A percentile compares a stretch with the other conserved stretches of the same genome.
Evolutionary conservation across 2,888 invertebrate species (phyloP).

Genomic region (Cylindroiulus punctatus): DNA sequence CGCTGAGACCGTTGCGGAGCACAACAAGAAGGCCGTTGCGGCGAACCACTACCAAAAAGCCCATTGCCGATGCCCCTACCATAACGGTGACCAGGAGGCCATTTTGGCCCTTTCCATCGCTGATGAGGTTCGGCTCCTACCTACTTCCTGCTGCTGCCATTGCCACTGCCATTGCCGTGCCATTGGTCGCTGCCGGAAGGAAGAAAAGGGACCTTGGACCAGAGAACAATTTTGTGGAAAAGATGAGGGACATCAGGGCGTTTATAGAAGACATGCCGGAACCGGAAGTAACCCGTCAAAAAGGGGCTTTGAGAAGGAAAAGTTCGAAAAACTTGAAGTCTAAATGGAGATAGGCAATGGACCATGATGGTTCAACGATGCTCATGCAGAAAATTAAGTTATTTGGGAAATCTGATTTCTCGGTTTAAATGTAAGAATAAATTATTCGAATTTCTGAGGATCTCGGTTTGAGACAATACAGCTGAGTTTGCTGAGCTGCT

Average conservation of each 20-base stretch:
- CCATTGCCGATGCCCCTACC: constrained; percentile 4
- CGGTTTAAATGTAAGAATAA: not conserved
- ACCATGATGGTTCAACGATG: not conserved
- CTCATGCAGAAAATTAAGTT: not conserved
- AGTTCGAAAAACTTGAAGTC: not conserved
- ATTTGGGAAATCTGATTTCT: not conserved
- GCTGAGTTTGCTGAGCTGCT: not conserved
- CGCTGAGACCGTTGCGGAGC: not conserved
- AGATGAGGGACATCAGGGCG: not conserved
- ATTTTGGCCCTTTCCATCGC: constrained; percentile 15
- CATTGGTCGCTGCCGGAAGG: constrained; percentile 47
- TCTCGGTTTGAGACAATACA: not conserved
- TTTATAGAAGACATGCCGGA: not conserved
- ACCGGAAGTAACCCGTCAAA: not conserved
- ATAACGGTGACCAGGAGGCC: constrained; percentile 46
- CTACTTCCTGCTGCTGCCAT: constrained; percentile 54
- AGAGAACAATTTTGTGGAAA: not conserved
- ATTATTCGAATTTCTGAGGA: not conserved
- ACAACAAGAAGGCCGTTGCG: constrained; percentile 36
- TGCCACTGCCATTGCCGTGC: constrained; percentile 52
- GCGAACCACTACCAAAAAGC: constrained; percentile 42
- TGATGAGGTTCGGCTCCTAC: constrained; percentile 41
- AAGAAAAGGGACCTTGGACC: constrained; percentile 49
- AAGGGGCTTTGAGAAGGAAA: not conserved
- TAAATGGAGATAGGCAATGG: not conserved